Conservation (phyloP, 2,888 invertebrate genomes). For the Eustalomyia histrio region DNA sequence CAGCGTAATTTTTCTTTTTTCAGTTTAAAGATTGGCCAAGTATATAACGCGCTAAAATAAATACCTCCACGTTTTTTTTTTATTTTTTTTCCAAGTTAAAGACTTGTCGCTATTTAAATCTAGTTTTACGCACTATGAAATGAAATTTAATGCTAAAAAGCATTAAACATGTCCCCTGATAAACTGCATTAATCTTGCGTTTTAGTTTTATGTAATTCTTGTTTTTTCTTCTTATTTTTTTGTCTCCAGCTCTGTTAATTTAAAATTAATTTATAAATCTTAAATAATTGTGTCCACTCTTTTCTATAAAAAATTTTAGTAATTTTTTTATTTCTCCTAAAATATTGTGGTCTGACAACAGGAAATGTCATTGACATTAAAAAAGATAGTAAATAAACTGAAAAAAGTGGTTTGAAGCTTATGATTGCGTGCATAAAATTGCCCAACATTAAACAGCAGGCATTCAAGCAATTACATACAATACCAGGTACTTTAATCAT, state of each 20-base stretch:
- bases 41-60: not conserved
- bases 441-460: conserved; percentile 61
- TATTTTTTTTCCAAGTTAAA: conserved; percentile 14
- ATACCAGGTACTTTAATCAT: not conserved
- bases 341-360: conserved; percentile 42
- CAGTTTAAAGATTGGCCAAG: not conserved
- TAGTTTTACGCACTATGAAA: conserved; percentile 57
- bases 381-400: conserved; percentile 32
- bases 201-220: not conserved
- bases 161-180: conserved; percentile 40
- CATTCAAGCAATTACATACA: conserved; percentile 51
- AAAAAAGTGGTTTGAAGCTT: conserved; percentile 24
- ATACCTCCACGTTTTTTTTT: conserved; percentile 37
- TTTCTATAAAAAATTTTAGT: not conserved
- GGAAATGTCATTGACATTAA: conserved; percentile 63
- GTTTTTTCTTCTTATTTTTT: not conserved
- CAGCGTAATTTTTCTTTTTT: not conserved
- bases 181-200: conserved; percentile 47
- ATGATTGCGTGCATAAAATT: conserved; percentile 60
- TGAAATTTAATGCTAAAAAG: conserved; percentile 48
- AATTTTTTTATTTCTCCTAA: conserved; percentile 9
- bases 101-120: conserved; percentile 55
- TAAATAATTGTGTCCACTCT: conserved; percentile 12
- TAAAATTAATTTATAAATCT: conserved; percentile 24
- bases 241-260: conserved; percentile 20